Base-by-base conservation (phyloP, 2,797 vertebrate genomes). In the Streptopelia turtur region DNA sequence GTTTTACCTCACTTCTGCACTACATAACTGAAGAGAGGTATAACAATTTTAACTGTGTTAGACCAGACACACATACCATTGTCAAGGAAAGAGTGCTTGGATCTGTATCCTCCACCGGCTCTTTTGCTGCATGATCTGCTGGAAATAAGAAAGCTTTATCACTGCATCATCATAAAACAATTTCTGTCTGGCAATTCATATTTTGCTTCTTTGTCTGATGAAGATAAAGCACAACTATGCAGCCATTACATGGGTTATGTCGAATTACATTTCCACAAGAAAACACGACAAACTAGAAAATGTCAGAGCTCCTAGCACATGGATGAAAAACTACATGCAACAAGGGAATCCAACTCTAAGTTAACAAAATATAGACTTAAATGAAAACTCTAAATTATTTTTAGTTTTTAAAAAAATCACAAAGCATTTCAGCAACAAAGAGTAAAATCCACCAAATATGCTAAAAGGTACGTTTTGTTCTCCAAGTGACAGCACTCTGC, bases 51-150 rank as follows among this genome's bases (percentile, higher is more conserved):
- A 22, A 28, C 6, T 8, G 14, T 30, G 12, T n/a, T 24, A 68
- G 50, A 76, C 11, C 16, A 75, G 17, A 43, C 84, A 83, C 93
- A 98, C 98, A 18, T 97, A 99, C 99, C 98, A 98, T 97, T 94
- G 98, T 96, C 95, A 98, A 98, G 43, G 99, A 97, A 45, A 99
- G 98, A 95, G 98, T 99, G 97, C 99, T 99, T 33, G 99, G 99
- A 96, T 99, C 99, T 0, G 98, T 99, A 97, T 99, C 99, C 95
- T 99, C 99, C 96, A 99, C 99, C 0, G 99, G 99, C 86, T 99
- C 99, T 89, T 98, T 99, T 84, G 94, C 89, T 94, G 89, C 97
- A 95, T 97, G 98, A 95, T 98, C 99, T 99, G 97, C 57, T 50
- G 91, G 59, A 89, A 93, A 94, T 52, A 75, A 92, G 41, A 68